Percentiles rank a stretch among this genome's conserved stretches.
Evolutionary conservation across 2,888 invertebrate genomes (phyloP).

Genomic region (Agrilus mali): DNA sequence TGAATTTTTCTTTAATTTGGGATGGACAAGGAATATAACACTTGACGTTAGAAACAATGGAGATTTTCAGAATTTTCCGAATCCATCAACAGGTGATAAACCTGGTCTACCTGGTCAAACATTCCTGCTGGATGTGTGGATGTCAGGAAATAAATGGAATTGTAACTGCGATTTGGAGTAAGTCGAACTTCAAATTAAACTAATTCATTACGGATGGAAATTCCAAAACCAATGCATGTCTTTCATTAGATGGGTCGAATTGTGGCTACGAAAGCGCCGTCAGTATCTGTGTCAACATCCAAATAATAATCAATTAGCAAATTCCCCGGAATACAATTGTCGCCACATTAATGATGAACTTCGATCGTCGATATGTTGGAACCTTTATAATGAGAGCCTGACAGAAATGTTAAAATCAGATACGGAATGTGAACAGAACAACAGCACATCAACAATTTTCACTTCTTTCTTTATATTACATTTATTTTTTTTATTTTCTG

Average conservation of each 20-base stretch:
- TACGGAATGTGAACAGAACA: slow-evolving; percentile 81
- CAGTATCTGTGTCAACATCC: slow-evolving; percentile 56
- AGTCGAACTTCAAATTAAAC: slow-evolving; percentile 21
- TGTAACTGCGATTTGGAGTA: slow-evolving; percentile 81
- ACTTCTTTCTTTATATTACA: not conserved
- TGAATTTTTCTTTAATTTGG: slow-evolving; percentile 56
- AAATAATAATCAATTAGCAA: slow-evolving; percentile 34
- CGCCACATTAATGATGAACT: slow-evolving; percentile 51
- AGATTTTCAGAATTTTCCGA: slow-evolving; percentile 49
- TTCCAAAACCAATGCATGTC: not conserved
- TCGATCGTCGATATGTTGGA: slow-evolving; percentile 59
- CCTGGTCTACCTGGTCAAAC: slow-evolving; percentile 59
- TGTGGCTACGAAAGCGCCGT: slow-evolving; percentile 74
- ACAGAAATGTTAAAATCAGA: slow-evolving; percentile 67
- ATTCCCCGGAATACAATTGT: slow-evolving; percentile 32
- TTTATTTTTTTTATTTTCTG: not conserved
- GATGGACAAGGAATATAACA: slow-evolving; percentile 58
- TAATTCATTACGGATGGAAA: no score
- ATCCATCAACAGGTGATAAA: slow-evolving; percentile 60
- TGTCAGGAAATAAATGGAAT: slow-evolving; percentile 59
- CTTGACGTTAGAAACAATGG: slow-evolving; percentile 58
- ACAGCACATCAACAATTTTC: slow-evolving; percentile 22
- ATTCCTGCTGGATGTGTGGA: slow-evolving; percentile 59
- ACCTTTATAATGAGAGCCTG: slow-evolving; percentile 63
- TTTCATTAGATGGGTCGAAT: slow-evolving; percentile 67